Percentiles rank a stretch among this genome's conserved stretches.
Evolutionary conservation across 1,140 invertebrate genomes (phyloP).

Genomic region (Drosophila pallidifrons): DNA sequence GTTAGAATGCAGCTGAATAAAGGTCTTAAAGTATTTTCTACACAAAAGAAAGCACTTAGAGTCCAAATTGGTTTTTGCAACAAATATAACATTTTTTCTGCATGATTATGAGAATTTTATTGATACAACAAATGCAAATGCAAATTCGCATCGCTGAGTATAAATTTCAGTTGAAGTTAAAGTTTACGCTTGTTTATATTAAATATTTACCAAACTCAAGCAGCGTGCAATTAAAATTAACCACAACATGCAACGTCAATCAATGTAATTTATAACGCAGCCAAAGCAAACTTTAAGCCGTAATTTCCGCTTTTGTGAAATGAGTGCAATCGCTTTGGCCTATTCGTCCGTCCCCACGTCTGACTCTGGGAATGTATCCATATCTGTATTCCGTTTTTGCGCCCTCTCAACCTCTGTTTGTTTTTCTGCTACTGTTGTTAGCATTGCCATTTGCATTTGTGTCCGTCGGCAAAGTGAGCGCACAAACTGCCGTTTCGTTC

Average conservation of each 20-base stretch:
- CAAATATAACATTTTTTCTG: not conserved
- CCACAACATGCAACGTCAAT: conserved; percentile 65
- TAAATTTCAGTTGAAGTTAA: not conserved
- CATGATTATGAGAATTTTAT: not conserved
- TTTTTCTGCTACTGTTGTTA: conserved; percentile 28
- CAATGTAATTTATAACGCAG: conserved; percentile 68
- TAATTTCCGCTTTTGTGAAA: conserved; percentile 69
- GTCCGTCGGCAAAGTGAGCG: conserved; percentile 33
- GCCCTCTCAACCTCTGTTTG: conserved; percentile 2
- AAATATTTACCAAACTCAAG: conserved; percentile 23
- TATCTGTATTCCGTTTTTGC: conserved; percentile 31
- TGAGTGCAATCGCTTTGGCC: conserved; percentile 34
- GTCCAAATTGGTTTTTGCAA: not conserved
- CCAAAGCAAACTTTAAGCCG: conserved; percentile 61
- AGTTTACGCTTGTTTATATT: conserved; percentile 16
- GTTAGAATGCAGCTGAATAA: not conserved
- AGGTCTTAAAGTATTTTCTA: not conserved
- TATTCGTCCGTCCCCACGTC: conserved; percentile 15
- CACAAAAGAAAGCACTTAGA: conserved; percentile 2
- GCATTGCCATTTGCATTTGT: conserved; percentile 50
- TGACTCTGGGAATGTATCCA: conserved; percentile 13
- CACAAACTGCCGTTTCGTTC: conserved; percentile 51
- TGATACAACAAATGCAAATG: not conserved
- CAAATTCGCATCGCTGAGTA: not conserved
- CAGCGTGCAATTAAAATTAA: conserved; percentile 23